Percentiles rank a stretch among this genome's conserved stretches.
Evolutionary conservation across 1,140 invertebrate genomes (phyloP).

Genomic region (Mizuhopecten yessoensis): DNA sequence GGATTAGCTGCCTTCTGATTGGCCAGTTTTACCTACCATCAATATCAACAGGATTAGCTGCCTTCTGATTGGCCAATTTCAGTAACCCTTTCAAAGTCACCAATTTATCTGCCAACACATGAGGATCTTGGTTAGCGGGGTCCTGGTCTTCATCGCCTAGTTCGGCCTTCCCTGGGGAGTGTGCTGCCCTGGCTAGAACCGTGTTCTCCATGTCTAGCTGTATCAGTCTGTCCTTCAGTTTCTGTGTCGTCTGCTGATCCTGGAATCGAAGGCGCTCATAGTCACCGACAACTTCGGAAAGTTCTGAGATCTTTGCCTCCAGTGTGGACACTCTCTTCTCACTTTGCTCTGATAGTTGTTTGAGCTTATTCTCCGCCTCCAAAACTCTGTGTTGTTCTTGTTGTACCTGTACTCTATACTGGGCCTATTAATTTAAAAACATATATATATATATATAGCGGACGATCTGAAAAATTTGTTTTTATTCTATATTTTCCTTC

Average conservation of each 20-base stretch:
- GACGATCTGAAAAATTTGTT: too few relatives aligned
- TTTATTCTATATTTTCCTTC: too few relatives aligned
- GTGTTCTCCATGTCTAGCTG: constrained; percentile 83
- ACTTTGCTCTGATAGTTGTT: constrained; percentile 83
- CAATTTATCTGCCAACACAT: constrained; percentile 81
- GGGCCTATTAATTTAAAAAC: constrained; percentile 81
- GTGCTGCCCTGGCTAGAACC: constrained; percentile 75
- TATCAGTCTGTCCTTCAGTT: constrained; percentile 86
- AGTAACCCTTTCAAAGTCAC: constrained; percentile 79
- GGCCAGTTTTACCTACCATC: constrained; percentile 78
- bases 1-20: constrained; percentile 82
- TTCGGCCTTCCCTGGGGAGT: constrained; percentile 51
- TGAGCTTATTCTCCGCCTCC: constrained; percentile 79
- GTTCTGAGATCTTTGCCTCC: constrained; percentile 90
- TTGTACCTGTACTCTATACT: constrained; percentile 82
- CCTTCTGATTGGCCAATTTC: constrained; percentile 78
- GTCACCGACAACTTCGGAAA: constrained; percentile 90
- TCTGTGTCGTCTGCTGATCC: constrained; percentile 90
- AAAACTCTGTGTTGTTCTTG: constrained; percentile 79
- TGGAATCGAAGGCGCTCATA: constrained; percentile 90
- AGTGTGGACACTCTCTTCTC: constrained; percentile 91
- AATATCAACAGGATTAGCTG: constrained; percentile 82
- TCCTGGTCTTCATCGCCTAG: constrained; percentile 65
- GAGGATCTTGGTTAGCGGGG: constrained; percentile 76
- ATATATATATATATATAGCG: too few relatives aligned